A percentile compares a stretch with the other conserved stretches of the same genome.
phyloP scores from a whole-genome alignment of 2,797 vertebrate species.

The Holocentrus rufus region DNA sequence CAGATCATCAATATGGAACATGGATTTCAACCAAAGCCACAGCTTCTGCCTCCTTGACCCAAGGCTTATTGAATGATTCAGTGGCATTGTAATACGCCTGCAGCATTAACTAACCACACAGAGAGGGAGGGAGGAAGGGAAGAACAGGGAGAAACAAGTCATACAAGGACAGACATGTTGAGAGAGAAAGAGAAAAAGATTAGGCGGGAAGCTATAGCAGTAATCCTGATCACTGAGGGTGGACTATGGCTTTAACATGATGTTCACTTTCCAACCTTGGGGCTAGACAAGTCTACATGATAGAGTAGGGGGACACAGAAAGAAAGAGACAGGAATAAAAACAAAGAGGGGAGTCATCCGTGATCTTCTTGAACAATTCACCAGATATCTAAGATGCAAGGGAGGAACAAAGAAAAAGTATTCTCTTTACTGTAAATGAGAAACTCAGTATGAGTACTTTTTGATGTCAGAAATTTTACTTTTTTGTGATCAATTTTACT shows the following conservation, averaged over 20 bases:
- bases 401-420: too few species aligned
- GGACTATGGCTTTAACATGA: neutral
- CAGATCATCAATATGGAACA: neutral
- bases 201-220: neutral
- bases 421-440: too few species aligned
- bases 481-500: too few species aligned
- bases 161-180: neutral
- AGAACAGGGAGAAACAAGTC: neutral
- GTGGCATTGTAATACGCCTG: neutral
- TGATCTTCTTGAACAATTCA: too few species aligned
- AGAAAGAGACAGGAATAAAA: too few species aligned
- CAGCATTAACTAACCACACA: neutral
- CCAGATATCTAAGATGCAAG: too few species aligned
- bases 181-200: neutral
- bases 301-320: too few species aligned
- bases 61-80: conserved; percentile 8
- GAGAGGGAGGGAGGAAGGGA: neutral
- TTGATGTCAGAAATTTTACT: too few species aligned
- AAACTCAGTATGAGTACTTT: too few species aligned
- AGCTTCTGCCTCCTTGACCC: neutral
- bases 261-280: neutral
- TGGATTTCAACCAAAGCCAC: neutral
- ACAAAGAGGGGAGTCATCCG: too few species aligned
- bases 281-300: neutral
- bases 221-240: too few species aligned